phyloP scores from a whole-genome alignment of 2,797 vertebrate species.

The Mormyrus hasselquistii region DNA sequence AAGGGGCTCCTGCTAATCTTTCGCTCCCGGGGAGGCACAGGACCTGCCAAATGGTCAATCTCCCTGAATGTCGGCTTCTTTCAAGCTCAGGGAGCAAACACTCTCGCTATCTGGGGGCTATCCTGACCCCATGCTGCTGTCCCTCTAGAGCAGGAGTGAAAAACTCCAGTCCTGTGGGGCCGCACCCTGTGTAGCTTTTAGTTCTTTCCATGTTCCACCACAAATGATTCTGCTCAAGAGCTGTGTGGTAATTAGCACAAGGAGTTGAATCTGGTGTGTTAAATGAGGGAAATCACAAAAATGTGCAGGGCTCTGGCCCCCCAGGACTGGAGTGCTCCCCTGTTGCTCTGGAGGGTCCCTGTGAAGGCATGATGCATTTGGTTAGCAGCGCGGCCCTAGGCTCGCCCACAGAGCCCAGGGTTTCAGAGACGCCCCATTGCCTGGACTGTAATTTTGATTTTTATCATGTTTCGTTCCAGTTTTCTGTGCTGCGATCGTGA shows the following conservation, averaged over 20 bases:
- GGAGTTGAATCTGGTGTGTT: not conserved
- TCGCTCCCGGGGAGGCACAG: not conserved
- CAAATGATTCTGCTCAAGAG: not conserved
- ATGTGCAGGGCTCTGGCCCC: not conserved
- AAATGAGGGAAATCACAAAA: not conserved
- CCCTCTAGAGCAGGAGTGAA: not conserved
- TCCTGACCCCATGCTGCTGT: not conserved
- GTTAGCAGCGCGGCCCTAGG: not conserved
- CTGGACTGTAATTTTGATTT: not conserved
- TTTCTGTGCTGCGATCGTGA: not conserved
- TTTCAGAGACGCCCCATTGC: not conserved
- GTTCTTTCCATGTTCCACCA: too few relatives aligned
- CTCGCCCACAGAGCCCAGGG: not conserved
- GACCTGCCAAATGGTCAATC: not conserved
- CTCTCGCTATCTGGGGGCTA: not conserved
- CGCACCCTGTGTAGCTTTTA: too few relatives aligned
- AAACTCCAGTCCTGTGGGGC: too few relatives aligned
- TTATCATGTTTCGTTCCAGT: not conserved
- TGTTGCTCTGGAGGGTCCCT: not conserved
- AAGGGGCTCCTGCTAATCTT: not conserved
- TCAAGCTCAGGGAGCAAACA: not conserved
- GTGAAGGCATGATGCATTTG: not conserved
- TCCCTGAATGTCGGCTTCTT: not conserved
- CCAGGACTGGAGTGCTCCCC: not conserved
- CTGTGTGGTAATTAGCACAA: not conserved